A percentile compares a stretch with the other conserved stretches of the same genome.
Evolutionary conservation across 2,888 invertebrate genomes (phyloP).

Genomic region (Liposcelis brunnea): DNA sequence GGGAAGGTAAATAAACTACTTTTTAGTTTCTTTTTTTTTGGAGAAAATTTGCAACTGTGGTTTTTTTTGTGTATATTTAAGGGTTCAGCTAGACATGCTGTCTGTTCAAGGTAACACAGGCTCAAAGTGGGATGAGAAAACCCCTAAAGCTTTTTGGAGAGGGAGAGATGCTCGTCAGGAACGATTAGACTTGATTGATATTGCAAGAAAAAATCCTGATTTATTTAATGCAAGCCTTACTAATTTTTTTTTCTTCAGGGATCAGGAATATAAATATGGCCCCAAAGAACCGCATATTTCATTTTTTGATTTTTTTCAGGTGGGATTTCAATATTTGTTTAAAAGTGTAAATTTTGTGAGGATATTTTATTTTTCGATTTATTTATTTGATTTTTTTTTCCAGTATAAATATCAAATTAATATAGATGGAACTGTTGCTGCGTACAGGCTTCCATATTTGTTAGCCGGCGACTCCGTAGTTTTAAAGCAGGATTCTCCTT

Average conservation of each 20-base stretch:
- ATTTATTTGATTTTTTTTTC: constrained; percentile 21
- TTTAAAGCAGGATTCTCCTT: constrained; percentile 84
- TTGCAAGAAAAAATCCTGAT: constrained; percentile 56
- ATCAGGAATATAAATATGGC: constrained; percentile 69
- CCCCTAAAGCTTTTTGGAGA: constrained; percentile 69
- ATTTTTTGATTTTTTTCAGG: constrained; percentile 88
- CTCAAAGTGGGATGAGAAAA: constrained; percentile 53
- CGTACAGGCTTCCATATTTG: constrained; percentile 84
- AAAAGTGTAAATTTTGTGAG: constrained; percentile 6
- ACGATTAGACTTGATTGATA: constrained; percentile 61
- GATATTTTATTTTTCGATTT: constrained; percentile 10
- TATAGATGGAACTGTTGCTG: constrained; percentile 92
- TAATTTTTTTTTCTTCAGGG: constrained; percentile 87
- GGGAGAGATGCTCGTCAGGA: constrained; percentile 82
- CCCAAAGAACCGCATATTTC: constrained; percentile 70
- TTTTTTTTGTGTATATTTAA: too few relatives aligned
- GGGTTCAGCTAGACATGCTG: constrained; percentile 75
- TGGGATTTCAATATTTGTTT: constrained; percentile 28
- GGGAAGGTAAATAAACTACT: constrained; percentile 65
- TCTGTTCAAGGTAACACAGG: constrained; percentile 71
- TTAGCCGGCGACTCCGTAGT: constrained; percentile 74
- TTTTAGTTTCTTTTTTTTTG: too few relatives aligned
- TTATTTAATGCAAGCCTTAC: constrained; percentile 83
- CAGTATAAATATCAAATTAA: constrained; percentile 91
- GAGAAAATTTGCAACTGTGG: too few relatives aligned